Conservation (phyloP, 1,140 invertebrate species). For the Tachypleus tridentatus region DNA sequence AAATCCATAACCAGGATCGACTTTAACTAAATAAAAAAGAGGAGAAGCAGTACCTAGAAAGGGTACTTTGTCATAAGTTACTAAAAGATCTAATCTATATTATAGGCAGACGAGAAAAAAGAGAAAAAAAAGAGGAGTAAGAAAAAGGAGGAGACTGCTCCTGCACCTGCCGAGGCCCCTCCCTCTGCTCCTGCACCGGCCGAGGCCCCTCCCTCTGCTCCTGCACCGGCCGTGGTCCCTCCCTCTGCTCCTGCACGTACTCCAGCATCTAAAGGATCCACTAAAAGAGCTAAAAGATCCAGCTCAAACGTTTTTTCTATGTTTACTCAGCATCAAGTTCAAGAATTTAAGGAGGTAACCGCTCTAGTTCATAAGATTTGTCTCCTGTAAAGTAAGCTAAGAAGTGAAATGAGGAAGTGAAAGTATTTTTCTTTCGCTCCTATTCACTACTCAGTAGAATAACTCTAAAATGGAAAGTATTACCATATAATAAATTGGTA, state of each 20-base stretch:
- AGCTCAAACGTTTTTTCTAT: conserved; percentile 75
- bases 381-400: too few species aligned
- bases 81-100: not conserved
- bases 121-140: conserved; percentile 67
- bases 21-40: too few species aligned
- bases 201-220: not conserved
- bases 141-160: conserved; percentile 49
- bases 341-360: conserved; percentile 81
- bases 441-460: too few species aligned
- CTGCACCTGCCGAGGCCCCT: conserved; percentile 31
- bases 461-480: too few species aligned
- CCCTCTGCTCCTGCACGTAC: conserved; percentile 6
- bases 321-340: conserved; percentile 86
- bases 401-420: too few species aligned
- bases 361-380: not conserved
- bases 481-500: too few species aligned
- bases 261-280: conserved; percentile 41
- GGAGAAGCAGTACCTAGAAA: too few species aligned
- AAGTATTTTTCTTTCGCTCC: too few species aligned
- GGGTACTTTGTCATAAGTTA: too few species aligned
- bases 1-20: too few species aligned
- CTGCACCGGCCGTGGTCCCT: not conserved
- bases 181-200: conserved; percentile 1
- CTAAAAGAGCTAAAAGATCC: conserved; percentile 82
- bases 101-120: conserved; percentile 52